A percentile compares a stretch with the other conserved stretches of the same genome.
These are phyloP conservation scores for Erpornis zantholeuca DNA, from an alignment of 2,113 vertebrate genomes.

Conservation along the genomic window DNA sequence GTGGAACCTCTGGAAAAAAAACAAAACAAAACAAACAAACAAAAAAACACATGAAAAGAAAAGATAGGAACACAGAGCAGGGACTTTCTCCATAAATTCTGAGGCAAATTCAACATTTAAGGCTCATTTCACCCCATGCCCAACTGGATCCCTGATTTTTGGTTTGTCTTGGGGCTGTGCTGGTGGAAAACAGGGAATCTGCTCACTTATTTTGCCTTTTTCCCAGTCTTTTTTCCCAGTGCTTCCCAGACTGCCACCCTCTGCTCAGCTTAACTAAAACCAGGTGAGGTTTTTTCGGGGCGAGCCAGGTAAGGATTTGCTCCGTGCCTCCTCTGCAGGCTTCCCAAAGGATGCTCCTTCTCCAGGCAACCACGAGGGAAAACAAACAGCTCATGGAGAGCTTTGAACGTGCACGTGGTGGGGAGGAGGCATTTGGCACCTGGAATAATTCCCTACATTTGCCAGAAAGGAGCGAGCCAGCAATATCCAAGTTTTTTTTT, in stretches of 20 bases:
- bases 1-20: neutral
- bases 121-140: neutral
- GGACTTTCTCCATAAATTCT: neutral
- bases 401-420: neutral
- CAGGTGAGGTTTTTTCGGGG: neutral
- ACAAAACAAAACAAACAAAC: neutral
- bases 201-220: neutral
- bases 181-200: neutral
- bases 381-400: neutral
- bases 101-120: neutral
- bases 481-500: neutral
- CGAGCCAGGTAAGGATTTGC: neutral
- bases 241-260: neutral
- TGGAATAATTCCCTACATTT: neutral
- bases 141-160: accelerated
- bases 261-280: constrained; percentile 35
- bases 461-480: neutral
- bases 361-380: neutral
- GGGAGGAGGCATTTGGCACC: neutral
- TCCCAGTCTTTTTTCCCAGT: neutral
- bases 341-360: neutral
- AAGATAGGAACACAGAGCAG: neutral
- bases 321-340: neutral
- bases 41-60: constrained; percentile 2
- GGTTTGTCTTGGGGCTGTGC: too few relatives aligned